Percentiles rank a stretch among this genome's conserved stretches.
These are phyloP conservation scores for Ephialtes manifestator DNA, from an alignment of 2,888 invertebrate species.

Conservation along the genomic window DNA sequence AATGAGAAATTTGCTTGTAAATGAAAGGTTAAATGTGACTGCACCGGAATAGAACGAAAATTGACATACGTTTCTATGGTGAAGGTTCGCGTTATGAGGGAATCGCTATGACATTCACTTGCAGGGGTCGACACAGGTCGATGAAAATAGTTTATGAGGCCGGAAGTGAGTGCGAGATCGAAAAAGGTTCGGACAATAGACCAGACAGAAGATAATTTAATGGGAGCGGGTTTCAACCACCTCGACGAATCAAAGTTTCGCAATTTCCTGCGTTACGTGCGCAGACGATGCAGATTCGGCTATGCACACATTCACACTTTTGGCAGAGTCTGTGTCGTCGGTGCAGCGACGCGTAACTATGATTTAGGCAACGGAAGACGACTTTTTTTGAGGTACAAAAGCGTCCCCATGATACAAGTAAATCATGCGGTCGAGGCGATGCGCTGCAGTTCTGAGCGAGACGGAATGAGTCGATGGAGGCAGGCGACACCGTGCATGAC, in stretches of 20 bases:
- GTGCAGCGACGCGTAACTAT: constrained; percentile 25
- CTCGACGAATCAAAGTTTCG: constrained; percentile 74
- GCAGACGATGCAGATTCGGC: constrained; percentile 53
- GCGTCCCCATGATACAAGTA: neutral
- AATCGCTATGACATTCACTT: neutral
- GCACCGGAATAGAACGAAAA: neutral
- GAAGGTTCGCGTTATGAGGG: neutral
- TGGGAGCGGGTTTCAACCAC: constrained; percentile 37
- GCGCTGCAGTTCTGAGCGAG: constrained; percentile 11
- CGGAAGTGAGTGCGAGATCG: constrained; percentile 66
- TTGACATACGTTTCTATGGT: neutral
- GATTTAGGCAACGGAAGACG: constrained; percentile 32
- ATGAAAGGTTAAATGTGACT: constrained; percentile 1
- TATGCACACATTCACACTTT: constrained; percentile 12
- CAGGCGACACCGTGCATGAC: constrained; percentile 61
- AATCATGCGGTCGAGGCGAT: neutral
- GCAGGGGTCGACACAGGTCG: constrained; percentile 31
- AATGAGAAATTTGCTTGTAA: neutral
- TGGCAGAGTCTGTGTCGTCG: constrained; percentile 5
- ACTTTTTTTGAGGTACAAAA: constrained; percentile 24
- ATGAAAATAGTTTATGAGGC: constrained; percentile 59
- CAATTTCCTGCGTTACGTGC: constrained; percentile 75
- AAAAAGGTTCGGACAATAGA: constrained; percentile 63
- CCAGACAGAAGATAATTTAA: constrained; percentile 63
- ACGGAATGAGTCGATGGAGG: neutral